Evolutionary conservation across 2,797 vertebrate genomes (phyloP).

Genomic region (Sebastes umbrosus): DNA sequence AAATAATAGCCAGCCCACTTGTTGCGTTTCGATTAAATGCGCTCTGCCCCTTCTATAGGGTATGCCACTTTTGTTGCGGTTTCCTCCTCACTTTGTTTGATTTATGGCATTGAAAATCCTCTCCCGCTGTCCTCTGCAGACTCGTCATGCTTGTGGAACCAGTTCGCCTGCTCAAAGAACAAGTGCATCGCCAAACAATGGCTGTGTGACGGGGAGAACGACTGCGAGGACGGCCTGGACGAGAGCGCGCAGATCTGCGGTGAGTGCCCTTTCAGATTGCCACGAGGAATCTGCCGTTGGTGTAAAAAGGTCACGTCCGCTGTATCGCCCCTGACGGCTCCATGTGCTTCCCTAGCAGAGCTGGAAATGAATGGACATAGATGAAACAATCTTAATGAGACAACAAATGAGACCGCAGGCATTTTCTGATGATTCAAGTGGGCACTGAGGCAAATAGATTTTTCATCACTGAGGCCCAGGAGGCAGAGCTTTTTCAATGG

Average conservation of each 20-base stretch:
- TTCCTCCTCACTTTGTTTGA: constrained; percentile 51
- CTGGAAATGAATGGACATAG: constrained; percentile 28
- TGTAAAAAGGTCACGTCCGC: constrained; percentile 40
- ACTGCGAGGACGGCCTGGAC: constrained; percentile 93
- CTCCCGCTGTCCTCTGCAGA: constrained; percentile 75
- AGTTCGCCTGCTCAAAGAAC: constrained; percentile 96
- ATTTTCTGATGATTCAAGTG: constrained; percentile 59
- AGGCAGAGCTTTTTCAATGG: constrained; percentile 58
- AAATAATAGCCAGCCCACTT: constrained; percentile 38
- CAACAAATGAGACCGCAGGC: constrained; percentile 51
- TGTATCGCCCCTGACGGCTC: neutral
- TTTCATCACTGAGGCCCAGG: constrained; percentile 53
- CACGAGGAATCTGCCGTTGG: neutral
- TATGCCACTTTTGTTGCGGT: constrained; percentile 34
- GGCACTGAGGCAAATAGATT: constrained; percentile 65
- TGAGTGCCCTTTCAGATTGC: constrained; percentile 67
- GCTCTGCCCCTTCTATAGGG: constrained; percentile 22
- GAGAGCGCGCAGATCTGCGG: constrained; percentile 94
- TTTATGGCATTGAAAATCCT: constrained; percentile 47
- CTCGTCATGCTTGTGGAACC: constrained; percentile 97
- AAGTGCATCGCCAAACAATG: constrained; percentile 98
- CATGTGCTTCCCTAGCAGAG: constrained; percentile 12
- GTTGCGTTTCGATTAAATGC: constrained; percentile 69
- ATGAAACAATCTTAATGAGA: constrained; percentile 58
- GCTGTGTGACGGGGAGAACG: constrained; percentile 96